Base-by-base conservation (phyloP, 2,113 vertebrate genomes). In the Solea solea region DNA sequence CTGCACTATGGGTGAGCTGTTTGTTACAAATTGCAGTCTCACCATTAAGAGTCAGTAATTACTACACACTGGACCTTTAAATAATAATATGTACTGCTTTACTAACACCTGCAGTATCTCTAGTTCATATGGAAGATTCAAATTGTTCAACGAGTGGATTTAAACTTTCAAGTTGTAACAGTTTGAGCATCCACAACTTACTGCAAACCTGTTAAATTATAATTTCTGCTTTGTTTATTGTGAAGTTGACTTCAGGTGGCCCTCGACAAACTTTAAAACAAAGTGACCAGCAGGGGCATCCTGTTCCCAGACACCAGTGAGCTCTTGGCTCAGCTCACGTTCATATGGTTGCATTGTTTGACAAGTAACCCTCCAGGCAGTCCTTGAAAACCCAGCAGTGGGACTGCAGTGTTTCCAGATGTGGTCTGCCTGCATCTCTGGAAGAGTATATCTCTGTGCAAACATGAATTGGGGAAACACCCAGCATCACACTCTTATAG, bases 351-450 rank as follows among this genome's bases (percentile, higher is more conserved):
- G 56, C 59, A 44, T 58, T 87, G 89, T 91, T 90, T 89, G 88
- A 89, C 76, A 72, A 83, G 77, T 64, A 16, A 7, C 68, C 89
- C 89, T 89, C 86, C 68, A 66, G 81, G 66, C 70, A 59, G 68
- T 68, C 78, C 71, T 76, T 77, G 73, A 74, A 81, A 81, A 51
- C 54, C 78, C 74, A 68, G 86, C 69, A 52, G 66, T 75, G 81
- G 62, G 73, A 72, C 57, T 50, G 64, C 82, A 88, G 74, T 81
- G 80, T 75, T 90, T 91, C 90, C 91, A 93, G 92, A 93, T 92
- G 91, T 88, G 85, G 64, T 69, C 77, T 21, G 67, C 66, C 83
- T 41, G 53, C 53, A 60, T 62, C 57, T 58, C 54, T 74, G 65
- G 54, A 71, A 72, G 46, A 74, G 69, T 80, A 56, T 72, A 83